Conservation (phyloP, 2,888 invertebrate genomes). For the Troides aeacus region DNA sequence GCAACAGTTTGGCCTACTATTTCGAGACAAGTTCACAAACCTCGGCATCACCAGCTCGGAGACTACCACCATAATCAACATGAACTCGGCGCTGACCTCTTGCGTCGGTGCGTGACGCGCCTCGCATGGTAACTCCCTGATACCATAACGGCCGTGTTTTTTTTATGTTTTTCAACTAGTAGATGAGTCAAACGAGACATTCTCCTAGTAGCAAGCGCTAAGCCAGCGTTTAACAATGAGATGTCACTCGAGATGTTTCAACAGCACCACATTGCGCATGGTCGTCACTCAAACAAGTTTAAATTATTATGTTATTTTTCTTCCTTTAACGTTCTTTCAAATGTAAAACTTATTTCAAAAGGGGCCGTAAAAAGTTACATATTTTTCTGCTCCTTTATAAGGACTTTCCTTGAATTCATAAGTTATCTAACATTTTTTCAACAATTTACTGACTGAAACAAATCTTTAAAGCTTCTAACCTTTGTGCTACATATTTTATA, state of each 20-base stretch:
- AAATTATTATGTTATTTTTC: too few species aligned
- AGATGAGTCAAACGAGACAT: neutral
- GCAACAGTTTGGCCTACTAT: conserved; percentile 87
- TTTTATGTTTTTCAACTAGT: conserved; percentile 8
- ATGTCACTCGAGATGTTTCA: neutral
- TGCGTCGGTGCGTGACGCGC: conserved; percentile 83
- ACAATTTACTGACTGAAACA: too few species aligned
- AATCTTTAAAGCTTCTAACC: too few species aligned
- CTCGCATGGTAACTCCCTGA: conserved; percentile 70
- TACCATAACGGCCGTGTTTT: conserved; percentile 50
- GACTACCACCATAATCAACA: conserved; percentile 86
- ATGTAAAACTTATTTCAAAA: too few species aligned
- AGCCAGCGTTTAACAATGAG: neutral
- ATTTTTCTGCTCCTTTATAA: too few species aligned
- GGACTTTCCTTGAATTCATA: too few species aligned
- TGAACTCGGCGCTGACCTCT: conserved; percentile 84
- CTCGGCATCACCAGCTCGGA: conserved; percentile 83
- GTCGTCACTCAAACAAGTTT: too few species aligned
- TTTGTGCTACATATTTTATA: too few species aligned
- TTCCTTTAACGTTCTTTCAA: too few species aligned
- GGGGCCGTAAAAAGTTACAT: too few species aligned
- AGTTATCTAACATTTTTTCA: too few species aligned
- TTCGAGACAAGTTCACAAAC: conserved; percentile 81
- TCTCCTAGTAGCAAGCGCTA: neutral
- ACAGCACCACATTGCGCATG: neutral